A percentile compares a stretch with the other conserved stretches of the same genome.
Evolutionary conservation across 2,888 invertebrate species (phyloP).

Genomic region (Aphrophora alni): DNA sequence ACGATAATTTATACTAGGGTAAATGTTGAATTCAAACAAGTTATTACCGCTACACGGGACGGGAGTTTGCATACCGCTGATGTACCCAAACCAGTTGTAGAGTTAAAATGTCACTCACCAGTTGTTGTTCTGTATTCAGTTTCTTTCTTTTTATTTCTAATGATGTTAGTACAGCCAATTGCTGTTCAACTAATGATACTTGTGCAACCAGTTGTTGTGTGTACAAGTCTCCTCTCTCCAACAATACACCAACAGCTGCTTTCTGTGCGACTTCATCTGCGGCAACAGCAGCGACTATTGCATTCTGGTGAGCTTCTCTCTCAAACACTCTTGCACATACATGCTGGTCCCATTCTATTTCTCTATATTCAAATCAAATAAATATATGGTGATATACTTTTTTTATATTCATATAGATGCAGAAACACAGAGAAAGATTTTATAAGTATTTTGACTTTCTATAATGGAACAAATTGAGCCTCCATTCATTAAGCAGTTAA

Average conservation of each 20-base stretch:
- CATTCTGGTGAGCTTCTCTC: slow-evolving; percentile 64
- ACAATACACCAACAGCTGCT: slow-evolving; percentile 71
- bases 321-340: slow-evolving; percentile 54
- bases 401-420: too few species aligned
- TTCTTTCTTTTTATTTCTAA: slow-evolving; percentile 76
- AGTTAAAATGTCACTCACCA: slow-evolving; percentile 62
- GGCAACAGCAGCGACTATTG: slow-evolving; percentile 66
- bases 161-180: slow-evolving; percentile 72
- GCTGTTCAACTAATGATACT: slow-evolving; percentile 68
- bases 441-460: too few species aligned
- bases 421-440: too few species aligned
- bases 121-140: slow-evolving; percentile 69
- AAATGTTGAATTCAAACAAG: too few species aligned
- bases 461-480: too few species aligned
- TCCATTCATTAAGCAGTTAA: too few species aligned
- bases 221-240: slow-evolving; percentile 75
- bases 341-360: slow-evolving; percentile 67
- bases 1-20: too few species aligned
- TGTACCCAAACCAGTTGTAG: too few species aligned
- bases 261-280: slow-evolving; percentile 76
- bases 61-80: too few species aligned
- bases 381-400: too few species aligned
- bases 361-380: slow-evolving; percentile 56
- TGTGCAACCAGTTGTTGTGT: slow-evolving; percentile 80
- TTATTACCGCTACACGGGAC: too few species aligned